A percentile compares a stretch with the other conserved stretches of the same genome.
Conservation (phyloP, 2,888 invertebrate species). For the Noctuana brunneofusca region DNA sequence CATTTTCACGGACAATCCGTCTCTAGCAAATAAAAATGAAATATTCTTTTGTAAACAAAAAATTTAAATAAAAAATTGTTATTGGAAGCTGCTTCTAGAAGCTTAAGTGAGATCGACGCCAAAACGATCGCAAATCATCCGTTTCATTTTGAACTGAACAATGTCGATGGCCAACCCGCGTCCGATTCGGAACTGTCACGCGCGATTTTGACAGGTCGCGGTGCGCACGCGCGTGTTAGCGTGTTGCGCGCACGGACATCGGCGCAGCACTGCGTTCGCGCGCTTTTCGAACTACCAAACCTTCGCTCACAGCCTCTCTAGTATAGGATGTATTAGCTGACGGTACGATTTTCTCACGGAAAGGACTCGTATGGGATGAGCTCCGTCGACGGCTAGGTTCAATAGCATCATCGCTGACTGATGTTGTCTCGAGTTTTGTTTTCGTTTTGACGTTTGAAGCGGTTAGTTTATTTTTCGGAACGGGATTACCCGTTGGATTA, state of each 20-base stretch:
- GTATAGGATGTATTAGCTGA: constrained; percentile 53
- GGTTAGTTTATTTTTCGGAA: constrained; percentile 62
- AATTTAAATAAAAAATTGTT: constrained; percentile 16
- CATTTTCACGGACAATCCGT: constrained; percentile 27
- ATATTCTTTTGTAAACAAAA: constrained; percentile 21
- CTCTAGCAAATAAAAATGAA: constrained; percentile 5
- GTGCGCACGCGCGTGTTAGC: constrained; percentile 67
- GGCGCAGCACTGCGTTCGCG: constrained; percentile 81
- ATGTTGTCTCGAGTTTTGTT: constrained; percentile 67
- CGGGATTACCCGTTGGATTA: constrained; percentile 69
- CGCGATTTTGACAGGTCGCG: constrained; percentile 60
- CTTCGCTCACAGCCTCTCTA: constrained; percentile 69
- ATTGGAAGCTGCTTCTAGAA: constrained; percentile 19
- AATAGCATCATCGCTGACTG: constrained; percentile 61
- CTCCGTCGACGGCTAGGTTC: constrained; percentile 37
- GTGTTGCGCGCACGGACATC: constrained; percentile 78
- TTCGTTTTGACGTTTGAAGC: constrained; percentile 64
- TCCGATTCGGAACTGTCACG: constrained; percentile 61
- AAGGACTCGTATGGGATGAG: constrained; percentile 59
- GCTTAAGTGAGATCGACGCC: constrained; percentile 54
- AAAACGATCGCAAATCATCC: constrained; percentile 55
- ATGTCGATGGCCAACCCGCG: constrained; percentile 29
- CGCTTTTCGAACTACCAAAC: constrained; percentile 78
- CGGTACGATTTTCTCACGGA: constrained; percentile 70
- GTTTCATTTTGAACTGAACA: constrained; percentile 58